phyloP scores from a whole-genome alignment of 2,888 invertebrate genomes.

The Temnothorax ravouxi region DNA sequence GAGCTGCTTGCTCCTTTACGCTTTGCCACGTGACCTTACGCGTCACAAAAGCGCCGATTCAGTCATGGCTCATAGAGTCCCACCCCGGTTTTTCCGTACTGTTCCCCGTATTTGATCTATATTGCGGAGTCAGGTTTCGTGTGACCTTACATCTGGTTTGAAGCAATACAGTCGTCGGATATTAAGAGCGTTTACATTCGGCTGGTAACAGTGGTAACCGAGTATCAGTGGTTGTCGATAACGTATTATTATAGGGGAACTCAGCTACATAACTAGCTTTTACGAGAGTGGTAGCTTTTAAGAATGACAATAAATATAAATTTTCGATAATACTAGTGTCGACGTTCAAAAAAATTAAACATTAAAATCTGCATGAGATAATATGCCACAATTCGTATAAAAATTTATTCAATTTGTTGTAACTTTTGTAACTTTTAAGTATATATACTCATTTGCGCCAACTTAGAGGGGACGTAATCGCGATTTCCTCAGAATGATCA shows the following conservation, averaged over 20 bases:
- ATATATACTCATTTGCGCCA: neutral
- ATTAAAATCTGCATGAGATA: neutral
- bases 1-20: slow-evolving; percentile 33
- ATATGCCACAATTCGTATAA: neutral
- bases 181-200: slow-evolving; percentile 56
- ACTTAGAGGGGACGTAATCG: neutral
- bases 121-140: slow-evolving; percentile 74
- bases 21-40: slow-evolving; percentile 54
- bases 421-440: neutral
- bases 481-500: neutral
- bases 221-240: slow-evolving; percentile 28
- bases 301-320: neutral
- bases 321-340: neutral
- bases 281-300: neutral
- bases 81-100: slow-evolving; percentile 50
- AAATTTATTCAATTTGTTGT: neutral
- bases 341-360: neutral
- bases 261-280: neutral
- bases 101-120: slow-evolving; percentile 50
- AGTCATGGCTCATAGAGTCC: slow-evolving; percentile 73
- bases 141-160: slow-evolving; percentile 67
- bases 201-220: slow-evolving; percentile 7
- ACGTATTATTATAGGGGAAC: neutral
- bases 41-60: slow-evolving; percentile 50
- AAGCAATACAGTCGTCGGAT: slow-evolving; percentile 71